Evolutionary conservation across 1,140 invertebrate genomes (phyloP), one percentile per base, ranked within the genome.

Genomic region (Eumaeus atala): DNA sequence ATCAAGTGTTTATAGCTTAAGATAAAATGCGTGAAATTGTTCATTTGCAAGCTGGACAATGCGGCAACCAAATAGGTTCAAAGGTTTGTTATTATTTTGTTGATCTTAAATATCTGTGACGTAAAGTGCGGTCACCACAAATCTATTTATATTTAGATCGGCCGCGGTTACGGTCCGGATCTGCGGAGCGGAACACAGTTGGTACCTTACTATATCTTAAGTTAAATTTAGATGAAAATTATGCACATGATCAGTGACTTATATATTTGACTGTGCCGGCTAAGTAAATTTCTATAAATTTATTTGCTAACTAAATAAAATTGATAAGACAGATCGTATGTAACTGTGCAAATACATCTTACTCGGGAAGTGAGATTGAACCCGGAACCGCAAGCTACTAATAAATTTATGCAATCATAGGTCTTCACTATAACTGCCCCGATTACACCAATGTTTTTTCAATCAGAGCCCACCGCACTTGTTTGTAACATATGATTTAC

Each of bases 11-110:
- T 55, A n/a, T 54, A 11, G 56, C 50, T 28, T 28, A 28, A 28
- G 21, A 28, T 42, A 92, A 89, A 82, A 97, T 97, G 96, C 92
- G 96, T 84, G 96, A 98, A 93, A 97, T 97, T 72, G 95, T 97
- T 59, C 96, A 97, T 85, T 89, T 97, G 62, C 96, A 97, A 87
- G 94, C 93, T 57, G 96, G 96, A 54, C 96, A 97, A 83, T 97
- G 96, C 85, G 96, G 96, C 58, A 98, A 98, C 89, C 95, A 97
- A 89, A 97, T 97, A 79, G 96, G 96, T 74, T 94, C 95, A 48
- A 97, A 97, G 93, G 95, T 96, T 87, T 88, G 90, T 74, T 35
- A 47, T 37, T 40, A 16, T 36, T 62, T 55, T 54, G 48, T 51
- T 44, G 44, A 54, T 62, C 48, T 65, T 70, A 65, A 51, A 58